Conservation (phyloP, 2,113 vertebrate species). For the Tragulus kanchil region DNA sequence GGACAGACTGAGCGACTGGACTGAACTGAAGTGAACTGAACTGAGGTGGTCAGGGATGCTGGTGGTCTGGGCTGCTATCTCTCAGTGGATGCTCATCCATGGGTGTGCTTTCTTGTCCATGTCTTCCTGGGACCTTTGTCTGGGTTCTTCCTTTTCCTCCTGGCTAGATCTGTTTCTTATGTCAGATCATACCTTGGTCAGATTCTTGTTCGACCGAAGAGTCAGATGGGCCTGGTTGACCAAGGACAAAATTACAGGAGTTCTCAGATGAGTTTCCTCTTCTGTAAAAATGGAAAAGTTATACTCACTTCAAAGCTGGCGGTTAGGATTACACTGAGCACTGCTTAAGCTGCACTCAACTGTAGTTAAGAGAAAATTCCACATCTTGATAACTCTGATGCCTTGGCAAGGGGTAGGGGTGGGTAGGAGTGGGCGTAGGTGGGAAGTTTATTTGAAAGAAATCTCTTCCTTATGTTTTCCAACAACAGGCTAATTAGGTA, state of each 20-base stretch:
- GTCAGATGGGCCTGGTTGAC: background rate
- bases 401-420: background rate
- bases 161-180: background rate
- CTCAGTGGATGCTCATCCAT: fast-evolving
- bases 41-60: background rate
- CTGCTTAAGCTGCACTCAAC: background rate
- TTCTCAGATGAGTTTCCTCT: background rate
- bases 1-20: no score
- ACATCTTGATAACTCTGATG: background rate
- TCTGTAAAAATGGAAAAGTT: background rate
- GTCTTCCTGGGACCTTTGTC: background rate
- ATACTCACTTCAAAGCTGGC: background rate
- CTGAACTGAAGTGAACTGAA: no score
- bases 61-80: background rate
- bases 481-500: background rate
- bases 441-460: conserved; percentile 1
- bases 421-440: background rate
- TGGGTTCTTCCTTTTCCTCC: background rate
- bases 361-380: background rate
- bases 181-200: background rate
- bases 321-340: background rate
- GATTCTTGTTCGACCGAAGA: background rate
- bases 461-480: conserved; percentile 25
- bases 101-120: background rate
- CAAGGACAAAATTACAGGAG: background rate